These are phyloP conservation scores for Synanthedon vespiformis DNA, from an alignment of 2,888 invertebrate species.

Conservation along the genomic window DNA sequence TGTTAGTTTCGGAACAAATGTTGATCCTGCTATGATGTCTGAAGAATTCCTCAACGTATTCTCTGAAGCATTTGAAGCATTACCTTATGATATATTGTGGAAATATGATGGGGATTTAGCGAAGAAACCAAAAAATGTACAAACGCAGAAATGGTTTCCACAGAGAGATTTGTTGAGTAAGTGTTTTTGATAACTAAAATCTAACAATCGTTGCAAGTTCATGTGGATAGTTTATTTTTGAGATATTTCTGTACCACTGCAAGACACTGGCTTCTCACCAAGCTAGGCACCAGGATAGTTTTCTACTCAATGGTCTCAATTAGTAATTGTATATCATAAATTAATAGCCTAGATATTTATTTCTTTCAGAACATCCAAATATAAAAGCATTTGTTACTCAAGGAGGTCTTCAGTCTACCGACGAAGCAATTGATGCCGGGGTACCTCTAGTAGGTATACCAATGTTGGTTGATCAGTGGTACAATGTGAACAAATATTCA, in stretches of 20 bases:
- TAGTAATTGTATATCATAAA: too few relatives aligned
- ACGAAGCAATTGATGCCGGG: constrained; percentile 17
- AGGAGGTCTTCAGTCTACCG: constrained; percentile 19
- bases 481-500: constrained; percentile 11
- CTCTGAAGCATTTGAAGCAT: background rate
- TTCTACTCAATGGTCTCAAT: too few relatives aligned
- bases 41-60: constrained; percentile 4
- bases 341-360: background rate
- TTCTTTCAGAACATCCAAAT: constrained; percentile 3
- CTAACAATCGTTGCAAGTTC: too few relatives aligned
- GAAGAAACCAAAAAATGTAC: background rate
- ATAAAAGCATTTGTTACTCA: constrained; percentile 17
- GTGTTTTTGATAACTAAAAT: background rate
- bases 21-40: constrained; percentile 12
- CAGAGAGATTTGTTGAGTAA: background rate
- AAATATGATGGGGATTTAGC: background rate
- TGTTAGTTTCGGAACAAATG: constrained; percentile 10
- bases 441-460: constrained; percentile 18
- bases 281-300: too few relatives aligned
- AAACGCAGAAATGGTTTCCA: background rate
- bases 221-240: too few relatives aligned
- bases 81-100: background rate
- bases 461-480: constrained; percentile 15
- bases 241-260: too few relatives aligned
- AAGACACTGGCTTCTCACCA: too few relatives aligned